Percentiles rank a stretch among this genome's conserved stretches.
These are phyloP conservation scores for Nephrotoma appendiculata DNA, from an alignment of 2,888 invertebrate species.

Conservation along the genomic window DNA sequence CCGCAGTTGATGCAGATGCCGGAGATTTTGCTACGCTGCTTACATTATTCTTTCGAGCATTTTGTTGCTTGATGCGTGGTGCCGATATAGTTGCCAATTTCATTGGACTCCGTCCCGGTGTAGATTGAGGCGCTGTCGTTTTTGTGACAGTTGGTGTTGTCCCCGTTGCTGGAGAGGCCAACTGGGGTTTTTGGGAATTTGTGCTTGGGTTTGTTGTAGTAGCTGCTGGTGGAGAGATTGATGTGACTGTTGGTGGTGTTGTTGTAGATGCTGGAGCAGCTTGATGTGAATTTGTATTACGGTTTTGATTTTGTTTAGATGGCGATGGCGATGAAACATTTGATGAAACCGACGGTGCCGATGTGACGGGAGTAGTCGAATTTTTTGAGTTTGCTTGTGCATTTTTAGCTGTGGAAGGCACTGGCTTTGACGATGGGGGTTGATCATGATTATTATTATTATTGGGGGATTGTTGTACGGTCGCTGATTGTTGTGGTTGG, in stretches of 20 bases:
- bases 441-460: constrained; percentile 2
- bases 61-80: constrained; percentile 31
- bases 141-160: constrained; percentile 36
- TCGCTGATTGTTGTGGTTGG: not conserved
- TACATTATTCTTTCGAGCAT: constrained; percentile 5
- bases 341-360: not conserved
- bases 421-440: constrained; percentile 7
- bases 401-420: constrained; percentile 7
- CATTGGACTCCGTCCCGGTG: constrained; percentile 8
- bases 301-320: not conserved
- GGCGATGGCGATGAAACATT: not conserved
- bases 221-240: not conserved
- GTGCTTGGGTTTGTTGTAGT: not conserved
- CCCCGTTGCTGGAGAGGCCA: constrained; percentile 35
- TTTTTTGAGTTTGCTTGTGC: not conserved
- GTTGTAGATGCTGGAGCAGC: constrained; percentile 10
- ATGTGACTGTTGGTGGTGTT: constrained; percentile 7
- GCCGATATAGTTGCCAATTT: constrained; percentile 23
- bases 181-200: constrained; percentile 6
- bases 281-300: not conserved
- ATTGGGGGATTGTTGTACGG: not conserved
- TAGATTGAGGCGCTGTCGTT: constrained; percentile 24
- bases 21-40: constrained; percentile 21
- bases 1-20: constrained; percentile 15
- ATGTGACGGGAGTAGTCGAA: not conserved